These are phyloP conservation scores for Dendroctonus valens DNA, from an alignment of 1,140 invertebrate genomes.

Conservation along the genomic window DNA sequence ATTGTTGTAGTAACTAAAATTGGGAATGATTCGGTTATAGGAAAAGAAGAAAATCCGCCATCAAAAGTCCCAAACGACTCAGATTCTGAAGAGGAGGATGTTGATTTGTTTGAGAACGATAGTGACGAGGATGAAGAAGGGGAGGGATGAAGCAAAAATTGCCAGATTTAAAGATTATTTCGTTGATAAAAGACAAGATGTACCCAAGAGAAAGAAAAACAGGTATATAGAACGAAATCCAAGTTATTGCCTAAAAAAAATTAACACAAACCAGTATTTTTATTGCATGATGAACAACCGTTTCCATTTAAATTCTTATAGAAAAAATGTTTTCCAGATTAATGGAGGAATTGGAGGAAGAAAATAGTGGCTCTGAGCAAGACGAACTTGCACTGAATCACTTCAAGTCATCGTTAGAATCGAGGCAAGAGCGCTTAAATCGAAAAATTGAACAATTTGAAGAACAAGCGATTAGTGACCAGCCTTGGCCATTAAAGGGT, in stretches of 20 bases:
- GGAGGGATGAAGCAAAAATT: conserved; percentile 49
- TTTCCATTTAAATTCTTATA: not conserved
- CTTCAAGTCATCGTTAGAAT: conserved; percentile 68
- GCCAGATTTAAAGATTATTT: conserved; percentile 56
- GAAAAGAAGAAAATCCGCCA: conserved; percentile 14
- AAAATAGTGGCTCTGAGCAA: conserved; percentile 36
- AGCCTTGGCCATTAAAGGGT: conserved; percentile 91
- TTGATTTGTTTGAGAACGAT: conserved; percentile 46
- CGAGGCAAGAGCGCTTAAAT: conserved; percentile 69
- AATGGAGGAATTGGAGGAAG: conserved; percentile 39
- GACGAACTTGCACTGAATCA: conserved; percentile 32
- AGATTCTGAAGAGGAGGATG: conserved; percentile 48
- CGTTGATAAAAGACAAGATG: conserved; percentile 33
- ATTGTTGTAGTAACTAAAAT: not conserved
- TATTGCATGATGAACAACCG: too few relatives aligned
- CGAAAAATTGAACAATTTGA: conserved; percentile 78
- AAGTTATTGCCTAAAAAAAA: too few relatives aligned
- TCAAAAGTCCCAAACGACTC: conserved; percentile 48
- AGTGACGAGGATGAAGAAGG: conserved; percentile 53
- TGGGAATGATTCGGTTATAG: conserved; percentile 2
- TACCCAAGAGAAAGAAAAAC: conserved; percentile 38
- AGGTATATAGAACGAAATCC: not conserved
- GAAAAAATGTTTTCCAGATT: not conserved
- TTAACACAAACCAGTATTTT: too few relatives aligned
- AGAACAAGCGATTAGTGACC: conserved; percentile 74